phyloP scores from a whole-genome alignment of 2,888 invertebrate genomes.

The Entomobrya multifasciata region DNA sequence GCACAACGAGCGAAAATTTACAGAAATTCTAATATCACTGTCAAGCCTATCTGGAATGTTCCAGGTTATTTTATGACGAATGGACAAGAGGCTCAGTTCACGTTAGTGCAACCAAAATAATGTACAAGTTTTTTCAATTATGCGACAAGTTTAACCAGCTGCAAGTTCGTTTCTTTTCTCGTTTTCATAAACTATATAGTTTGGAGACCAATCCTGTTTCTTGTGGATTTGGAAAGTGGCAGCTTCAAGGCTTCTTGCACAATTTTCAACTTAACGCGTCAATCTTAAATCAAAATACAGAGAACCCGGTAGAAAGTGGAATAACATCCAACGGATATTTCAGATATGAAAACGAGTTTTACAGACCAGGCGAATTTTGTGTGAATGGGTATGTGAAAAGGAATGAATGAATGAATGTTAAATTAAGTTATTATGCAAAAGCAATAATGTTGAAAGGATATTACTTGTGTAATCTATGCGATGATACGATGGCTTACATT shows the following conservation, averaged over 20 bases:
- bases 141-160: background rate
- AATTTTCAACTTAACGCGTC: slow-evolving; percentile 61
- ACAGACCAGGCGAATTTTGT: slow-evolving; percentile 69
- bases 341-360: slow-evolving; percentile 73
- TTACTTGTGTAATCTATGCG: background rate
- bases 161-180: background rate
- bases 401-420: too few relatives aligned
- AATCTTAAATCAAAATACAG: slow-evolving; percentile 17
- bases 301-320: slow-evolving; percentile 34
- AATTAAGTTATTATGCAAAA: too few relatives aligned
- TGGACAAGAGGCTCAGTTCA: slow-evolving; percentile 48
- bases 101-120: too few relatives aligned
- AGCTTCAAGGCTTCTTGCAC: slow-evolving; percentile 73
- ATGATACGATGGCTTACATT: too few relatives aligned
- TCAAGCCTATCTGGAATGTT: slow-evolving; percentile 67
- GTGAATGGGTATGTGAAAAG: slow-evolving; percentile 67
- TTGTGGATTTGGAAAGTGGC: slow-evolving; percentile 67
- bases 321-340: slow-evolving; percentile 66
- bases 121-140: background rate
- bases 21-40: slow-evolving; percentile 43
- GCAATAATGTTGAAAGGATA: background rate
- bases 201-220: slow-evolving; percentile 51
- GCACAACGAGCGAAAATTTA: background rate
- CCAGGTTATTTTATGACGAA: slow-evolving; percentile 68
- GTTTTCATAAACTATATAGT: slow-evolving; percentile 31